Evolutionary conservation across 2,888 invertebrate genomes (phyloP), one percentile per base, ranked within the genome.

Genomic region (Hoplodrina blanda): DNA sequence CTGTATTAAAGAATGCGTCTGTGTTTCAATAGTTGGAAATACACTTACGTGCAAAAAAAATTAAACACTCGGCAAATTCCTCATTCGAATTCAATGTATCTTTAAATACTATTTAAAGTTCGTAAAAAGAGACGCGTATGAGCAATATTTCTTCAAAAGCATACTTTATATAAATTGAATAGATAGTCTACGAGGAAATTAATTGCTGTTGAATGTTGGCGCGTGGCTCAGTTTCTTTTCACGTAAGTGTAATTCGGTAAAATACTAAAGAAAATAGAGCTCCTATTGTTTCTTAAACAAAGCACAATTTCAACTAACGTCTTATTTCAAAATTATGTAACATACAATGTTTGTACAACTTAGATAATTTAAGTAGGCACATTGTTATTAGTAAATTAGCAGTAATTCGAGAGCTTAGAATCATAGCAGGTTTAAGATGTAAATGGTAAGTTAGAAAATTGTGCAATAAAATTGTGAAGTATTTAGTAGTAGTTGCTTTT

Each of bases 401-500:
- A 15, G 44, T 44, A 46, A 46, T 53, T 30, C 13, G 19, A 33
- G 60, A 55, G 46, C 11, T 33, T 30, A 60, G 7, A 25, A 11
- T 30, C 41, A 17, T 41, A 30, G 13, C 44, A 54, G 13, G 4
- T 57, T 4, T 73, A 75, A 66, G 33, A 56, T 63, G 67, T 62
- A 78, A 67, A 76, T 73, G 10, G 10, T 57, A 52, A 61, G 17
- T 33, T n/a, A n/a, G n/a, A 37, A 62, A 56, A 59, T 8, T 73
- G 81, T 80, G 80, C 80, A 80, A 80, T 80, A 78, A 65, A 81
- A 65, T 70, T 60, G 62, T 65, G 19, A 64, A 62, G n/a, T 53
- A 55, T 55, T 59, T 59, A 41, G 19, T 0, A 49, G 11, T 55
- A 59, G 25, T 46, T 15, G 49, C 10, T 55, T 33, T 25, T n/a